A percentile compares a stretch with the other conserved stretches of the same genome.
Conservation (phyloP, 2,888 invertebrate genomes). For the Cylindroiulus punctatus region DNA sequence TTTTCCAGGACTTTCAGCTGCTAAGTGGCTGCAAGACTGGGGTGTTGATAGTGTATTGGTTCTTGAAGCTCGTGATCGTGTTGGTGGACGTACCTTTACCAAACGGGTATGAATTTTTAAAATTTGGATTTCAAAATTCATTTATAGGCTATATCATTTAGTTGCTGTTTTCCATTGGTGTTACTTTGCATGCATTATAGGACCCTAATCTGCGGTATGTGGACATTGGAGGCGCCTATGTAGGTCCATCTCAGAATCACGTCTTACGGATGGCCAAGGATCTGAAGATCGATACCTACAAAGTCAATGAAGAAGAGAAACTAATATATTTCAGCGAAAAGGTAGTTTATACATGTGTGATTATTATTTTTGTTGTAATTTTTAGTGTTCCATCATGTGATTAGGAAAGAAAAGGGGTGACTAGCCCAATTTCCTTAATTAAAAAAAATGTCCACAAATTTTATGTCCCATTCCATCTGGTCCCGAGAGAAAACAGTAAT, state of each 20-base stretch:
- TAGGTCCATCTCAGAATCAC: slow-evolving; percentile 66
- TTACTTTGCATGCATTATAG: too few species aligned
- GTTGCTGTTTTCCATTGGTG: not conserved
- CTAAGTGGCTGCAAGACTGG: not conserved
- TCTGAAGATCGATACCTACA: slow-evolving; percentile 64
- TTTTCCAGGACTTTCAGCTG: not conserved
- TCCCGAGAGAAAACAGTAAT: too few species aligned
- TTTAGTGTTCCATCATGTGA: too few species aligned
- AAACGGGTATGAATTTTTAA: too few species aligned
- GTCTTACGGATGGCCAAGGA: slow-evolving; percentile 65
- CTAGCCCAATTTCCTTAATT: too few species aligned
- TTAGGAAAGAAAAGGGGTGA: too few species aligned
- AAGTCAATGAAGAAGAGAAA: slow-evolving; percentile 59
- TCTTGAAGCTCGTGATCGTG: slow-evolving; percentile 1
- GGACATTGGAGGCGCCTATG: slow-evolving; percentile 67
- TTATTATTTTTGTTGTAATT: not conserved
- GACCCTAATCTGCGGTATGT: slow-evolving; percentile 60
- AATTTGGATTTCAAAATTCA: too few species aligned
- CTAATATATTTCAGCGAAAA: slow-evolving; percentile 53
- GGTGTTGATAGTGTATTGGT: not conserved
- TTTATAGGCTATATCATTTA: not conserved
- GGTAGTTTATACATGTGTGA: not conserved
- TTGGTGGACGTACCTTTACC: not conserved
- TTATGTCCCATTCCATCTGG: too few species aligned
- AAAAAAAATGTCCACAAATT: too few species aligned